Evolutionary conservation across 1,140 invertebrate genomes (phyloP).

Genomic region (Pseudachorutes palmiensis): DNA sequence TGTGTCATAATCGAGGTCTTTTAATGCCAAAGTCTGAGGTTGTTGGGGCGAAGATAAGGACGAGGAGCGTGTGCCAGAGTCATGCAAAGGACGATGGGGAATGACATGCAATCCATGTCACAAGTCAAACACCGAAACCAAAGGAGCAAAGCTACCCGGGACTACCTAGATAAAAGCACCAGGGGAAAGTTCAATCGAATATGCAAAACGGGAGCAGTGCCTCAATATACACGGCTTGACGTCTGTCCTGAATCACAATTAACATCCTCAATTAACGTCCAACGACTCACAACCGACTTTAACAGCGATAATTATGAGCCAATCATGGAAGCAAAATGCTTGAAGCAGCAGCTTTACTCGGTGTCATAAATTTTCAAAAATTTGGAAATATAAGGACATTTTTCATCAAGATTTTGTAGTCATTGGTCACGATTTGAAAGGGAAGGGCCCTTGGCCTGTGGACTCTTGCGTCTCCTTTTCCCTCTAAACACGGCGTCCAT

Average conservation of each 20-base stretch:
- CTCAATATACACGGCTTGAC: no score
- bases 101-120: slow-evolving; percentile 2
- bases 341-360: no score
- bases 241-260: no score
- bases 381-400: no score
- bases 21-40: slow-evolving; percentile 10
- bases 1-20: neutral
- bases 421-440: neutral
- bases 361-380: no score
- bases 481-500: neutral
- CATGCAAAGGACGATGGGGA: neutral
- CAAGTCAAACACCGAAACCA: neutral
- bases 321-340: no score
- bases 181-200: neutral
- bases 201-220: neutral
- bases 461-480: neutral
- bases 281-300: no score
- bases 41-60: slow-evolving; percentile 23
- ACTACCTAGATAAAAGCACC: neutral
- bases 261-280: no score
- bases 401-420: neutral
- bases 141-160: neutral
- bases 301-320: no score
- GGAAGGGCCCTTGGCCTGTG: neutral
- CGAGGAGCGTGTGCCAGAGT: neutral